A percentile compares a stretch with the other conserved stretches of the same genome.
phyloP scores from a whole-genome alignment of 23 tunicate species.

The Trididemnum nubilum region DNA sequence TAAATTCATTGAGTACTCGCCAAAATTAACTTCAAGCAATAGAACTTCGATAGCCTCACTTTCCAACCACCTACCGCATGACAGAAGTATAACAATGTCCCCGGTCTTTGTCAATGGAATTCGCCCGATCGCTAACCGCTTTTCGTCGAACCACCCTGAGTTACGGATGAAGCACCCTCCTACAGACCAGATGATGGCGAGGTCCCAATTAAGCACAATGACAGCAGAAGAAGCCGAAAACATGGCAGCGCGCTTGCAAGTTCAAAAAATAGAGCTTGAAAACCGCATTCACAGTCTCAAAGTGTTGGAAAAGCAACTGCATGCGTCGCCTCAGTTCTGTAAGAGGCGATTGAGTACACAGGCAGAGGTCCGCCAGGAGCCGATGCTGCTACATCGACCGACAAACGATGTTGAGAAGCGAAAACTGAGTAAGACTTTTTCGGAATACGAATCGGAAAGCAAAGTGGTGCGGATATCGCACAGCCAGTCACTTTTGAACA shows the following conservation, averaged over 20 bases:
- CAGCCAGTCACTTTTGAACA: neutral
- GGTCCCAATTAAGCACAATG: neutral
- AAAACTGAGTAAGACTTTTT: neutral
- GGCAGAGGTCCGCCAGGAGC: neutral
- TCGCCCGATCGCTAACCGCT: too few species aligned
- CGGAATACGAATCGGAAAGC: neutral
- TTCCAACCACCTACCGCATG: too few species aligned
- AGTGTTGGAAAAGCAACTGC: conserved; percentile 29
- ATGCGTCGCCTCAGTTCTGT: neutral
- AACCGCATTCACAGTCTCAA: conserved; percentile 28
- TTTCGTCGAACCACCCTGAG: neutral
- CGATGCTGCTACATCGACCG: neutral
- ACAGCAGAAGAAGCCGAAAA: conserved; percentile 19
- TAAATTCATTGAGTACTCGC: too few species aligned
- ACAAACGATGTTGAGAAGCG: neutral
- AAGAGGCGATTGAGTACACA: neutral
- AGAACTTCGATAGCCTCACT: too few species aligned
- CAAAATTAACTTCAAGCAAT: too few species aligned
- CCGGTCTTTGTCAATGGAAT: too few species aligned
- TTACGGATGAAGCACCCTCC: too few species aligned
- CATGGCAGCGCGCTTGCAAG: conserved; percentile 34
- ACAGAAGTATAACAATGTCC: too few species aligned
- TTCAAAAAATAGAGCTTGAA: conserved; percentile 30
- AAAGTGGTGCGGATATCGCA: neutral
- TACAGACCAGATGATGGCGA: too few species aligned